Evolutionary conservation across 2,888 invertebrate genomes (phyloP).

Genomic region (Tachina grossa): DNA sequence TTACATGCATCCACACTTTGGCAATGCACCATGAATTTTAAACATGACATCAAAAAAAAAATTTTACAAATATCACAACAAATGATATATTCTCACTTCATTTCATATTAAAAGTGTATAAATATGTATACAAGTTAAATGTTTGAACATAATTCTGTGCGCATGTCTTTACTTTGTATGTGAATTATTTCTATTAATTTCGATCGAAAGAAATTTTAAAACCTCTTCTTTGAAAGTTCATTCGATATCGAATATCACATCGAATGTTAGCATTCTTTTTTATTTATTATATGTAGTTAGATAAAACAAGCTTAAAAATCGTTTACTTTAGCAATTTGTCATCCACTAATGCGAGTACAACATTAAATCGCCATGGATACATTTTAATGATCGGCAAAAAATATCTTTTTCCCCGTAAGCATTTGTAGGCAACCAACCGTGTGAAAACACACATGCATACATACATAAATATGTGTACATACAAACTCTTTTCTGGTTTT

Average conservation of each 20-base stretch:
- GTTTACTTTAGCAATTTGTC: slow-evolving; percentile 48
- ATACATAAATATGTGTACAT: background rate
- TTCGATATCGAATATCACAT: background rate
- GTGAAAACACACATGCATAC: slow-evolving; percentile 49
- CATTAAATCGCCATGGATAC: slow-evolving; percentile 62
- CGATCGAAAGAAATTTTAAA: too few relatives aligned
- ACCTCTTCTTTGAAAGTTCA: too few relatives aligned
- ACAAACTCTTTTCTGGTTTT: background rate
- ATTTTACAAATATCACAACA: slow-evolving; percentile 7
- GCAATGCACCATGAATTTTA: slow-evolving; percentile 66
- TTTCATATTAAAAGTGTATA: slow-evolving; percentile 21
- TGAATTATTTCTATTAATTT: background rate
- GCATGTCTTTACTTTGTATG: background rate
- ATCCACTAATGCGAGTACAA: background rate
- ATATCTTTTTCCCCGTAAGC: slow-evolving; percentile 36
- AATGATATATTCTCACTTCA: slow-evolving; percentile 56
- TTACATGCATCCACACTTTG: slow-evolving; percentile 56
- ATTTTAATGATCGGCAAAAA: slow-evolving; percentile 63
- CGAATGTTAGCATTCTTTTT: background rate
- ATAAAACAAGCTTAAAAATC: background rate
- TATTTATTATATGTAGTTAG: background rate
- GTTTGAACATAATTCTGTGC: background rate
- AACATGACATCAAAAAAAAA: slow-evolving; percentile 60
- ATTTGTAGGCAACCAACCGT: slow-evolving; percentile 57
- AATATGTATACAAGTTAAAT: background rate